These are phyloP conservation scores for Osmoderma eremita DNA, from an alignment of 2,888 invertebrate species.

Conservation along the genomic window DNA sequence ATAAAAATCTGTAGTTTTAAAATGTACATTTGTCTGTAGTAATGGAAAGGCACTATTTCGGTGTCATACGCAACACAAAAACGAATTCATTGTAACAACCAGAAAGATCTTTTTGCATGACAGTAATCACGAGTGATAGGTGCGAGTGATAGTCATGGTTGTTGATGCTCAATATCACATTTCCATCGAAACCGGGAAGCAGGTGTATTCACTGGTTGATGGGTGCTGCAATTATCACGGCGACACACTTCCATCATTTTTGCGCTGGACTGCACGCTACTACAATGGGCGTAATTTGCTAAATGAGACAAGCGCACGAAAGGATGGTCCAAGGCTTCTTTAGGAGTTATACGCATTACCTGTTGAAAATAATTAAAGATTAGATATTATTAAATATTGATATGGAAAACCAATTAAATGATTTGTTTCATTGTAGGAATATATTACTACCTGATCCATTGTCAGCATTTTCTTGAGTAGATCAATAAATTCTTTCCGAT, in stretches of 20 bases:
- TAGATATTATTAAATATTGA: background rate
- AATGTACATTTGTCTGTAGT: no score
- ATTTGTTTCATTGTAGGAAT: slow-evolving; percentile 10
- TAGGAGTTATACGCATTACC: slow-evolving; percentile 95
- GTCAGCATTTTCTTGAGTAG: slow-evolving; percentile 97
- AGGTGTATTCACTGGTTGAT: slow-evolving; percentile 67
- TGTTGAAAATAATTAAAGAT: slow-evolving; percentile 57
- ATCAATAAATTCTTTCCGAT: slow-evolving; percentile 97
- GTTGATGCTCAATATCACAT: slow-evolving; percentile 94
- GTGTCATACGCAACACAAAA: no score
- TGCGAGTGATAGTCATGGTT: no score
- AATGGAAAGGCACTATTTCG: no score
- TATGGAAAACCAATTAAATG: background rate
- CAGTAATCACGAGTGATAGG: no score
- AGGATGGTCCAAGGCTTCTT: slow-evolving; percentile 94
- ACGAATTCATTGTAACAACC: no score
- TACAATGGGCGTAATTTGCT: slow-evolving; percentile 95
- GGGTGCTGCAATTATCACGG: slow-evolving; percentile 64
- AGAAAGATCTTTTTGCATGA: no score
- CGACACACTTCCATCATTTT: slow-evolving; percentile 95
- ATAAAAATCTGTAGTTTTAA: no score
- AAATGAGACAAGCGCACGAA: slow-evolving; percentile 94
- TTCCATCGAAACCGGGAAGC: slow-evolving; percentile 80
- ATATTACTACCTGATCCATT: slow-evolving; percentile 88
- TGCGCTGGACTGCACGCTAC: slow-evolving; percentile 95